Conservation (phyloP, 2,113 vertebrate genomes). For the Fulmarus glacialis region DNA sequence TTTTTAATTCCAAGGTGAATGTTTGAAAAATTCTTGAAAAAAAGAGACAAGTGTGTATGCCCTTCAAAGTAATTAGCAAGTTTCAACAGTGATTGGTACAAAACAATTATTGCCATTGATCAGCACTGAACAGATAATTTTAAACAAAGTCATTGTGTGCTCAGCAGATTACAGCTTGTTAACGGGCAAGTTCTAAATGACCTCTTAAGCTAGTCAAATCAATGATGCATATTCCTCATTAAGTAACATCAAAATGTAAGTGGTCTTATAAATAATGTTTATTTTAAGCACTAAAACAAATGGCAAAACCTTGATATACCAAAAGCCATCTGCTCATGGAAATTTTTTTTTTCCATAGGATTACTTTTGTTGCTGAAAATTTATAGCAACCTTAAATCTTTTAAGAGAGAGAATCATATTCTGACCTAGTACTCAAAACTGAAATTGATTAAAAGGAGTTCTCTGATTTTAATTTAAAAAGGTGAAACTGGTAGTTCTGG, state of each 20-base stretch:
- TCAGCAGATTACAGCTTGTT: conserved; percentile 90
- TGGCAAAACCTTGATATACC: conserved; percentile 82
- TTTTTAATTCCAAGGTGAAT: conserved; percentile 68
- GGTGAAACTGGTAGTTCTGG: neutral
- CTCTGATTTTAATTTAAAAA: neutral
- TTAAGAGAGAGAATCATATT: neutral
- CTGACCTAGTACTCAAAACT: neutral
- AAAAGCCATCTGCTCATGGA: conserved; percentile 77
- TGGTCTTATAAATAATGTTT: conserved; percentile 96
- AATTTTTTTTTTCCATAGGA: conserved; percentile 19
- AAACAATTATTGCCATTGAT: conserved; percentile 99
- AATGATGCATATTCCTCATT: conserved; percentile 95
- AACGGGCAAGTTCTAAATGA: conserved; percentile 92
- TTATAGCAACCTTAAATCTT: conserved; percentile 42
- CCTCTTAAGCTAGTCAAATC: conserved; percentile 98
- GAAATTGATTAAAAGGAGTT: conserved; percentile 11
- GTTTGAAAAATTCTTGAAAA: conserved; percentile 38
- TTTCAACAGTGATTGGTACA: conserved; percentile 92
- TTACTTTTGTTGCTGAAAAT: conserved; percentile 61
- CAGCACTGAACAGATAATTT: conserved; percentile 95
- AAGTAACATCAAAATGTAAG: conserved; percentile 93
- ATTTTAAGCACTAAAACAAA: conserved; percentile 91
- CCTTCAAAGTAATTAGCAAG: conserved; percentile 96
- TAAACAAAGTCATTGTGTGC: conserved; percentile 97
- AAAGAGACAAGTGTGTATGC: conserved; percentile 74